Conservation (phyloP, 2,888 invertebrate species). For the Neocrepidodera transversa region DNA sequence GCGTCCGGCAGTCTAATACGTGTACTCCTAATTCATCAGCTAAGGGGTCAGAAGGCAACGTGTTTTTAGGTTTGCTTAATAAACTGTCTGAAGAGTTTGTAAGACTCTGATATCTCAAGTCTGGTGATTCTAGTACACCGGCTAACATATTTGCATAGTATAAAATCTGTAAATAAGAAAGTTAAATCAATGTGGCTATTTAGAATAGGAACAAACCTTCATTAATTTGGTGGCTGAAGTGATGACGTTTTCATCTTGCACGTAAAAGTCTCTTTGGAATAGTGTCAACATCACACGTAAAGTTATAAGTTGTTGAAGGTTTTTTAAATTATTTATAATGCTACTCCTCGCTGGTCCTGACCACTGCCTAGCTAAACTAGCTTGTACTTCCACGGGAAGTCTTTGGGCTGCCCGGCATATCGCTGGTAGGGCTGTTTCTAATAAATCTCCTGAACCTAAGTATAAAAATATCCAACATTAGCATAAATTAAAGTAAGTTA, state of each 20-base stretch:
- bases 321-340: slow-evolving; percentile 73
- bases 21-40: slow-evolving; percentile 78
- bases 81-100: slow-evolving; percentile 53
- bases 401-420: slow-evolving; percentile 78
- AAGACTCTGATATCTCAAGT: slow-evolving; percentile 67
- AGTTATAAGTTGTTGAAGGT: slow-evolving; percentile 88
- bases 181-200: background rate
- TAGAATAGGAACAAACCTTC: no score
- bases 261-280: slow-evolving; percentile 73
- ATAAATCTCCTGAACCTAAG: slow-evolving; percentile 77
- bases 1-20: slow-evolving; percentile 82
- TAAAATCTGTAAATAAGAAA: slow-evolving; percentile 67
- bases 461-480: background rate
- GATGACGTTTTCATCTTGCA: slow-evolving; percentile 86
- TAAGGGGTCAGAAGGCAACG: slow-evolving; percentile 67
- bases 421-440: slow-evolving; percentile 82
- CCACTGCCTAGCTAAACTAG: slow-evolving; percentile 82
- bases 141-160: slow-evolving; percentile 90
- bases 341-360: slow-evolving; percentile 66
- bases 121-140: slow-evolving; percentile 76
- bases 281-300: slow-evolving; percentile 81
- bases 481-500: no score
- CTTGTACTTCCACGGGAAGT: slow-evolving; percentile 78
- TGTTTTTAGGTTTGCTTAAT: slow-evolving; percentile 55
- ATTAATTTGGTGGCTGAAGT: slow-evolving; percentile 87